Evolutionary conservation across 1,140 invertebrate genomes (phyloP), one percentile per base, ranked within the genome.

Genomic region (Globodera rostochiensis): DNA sequence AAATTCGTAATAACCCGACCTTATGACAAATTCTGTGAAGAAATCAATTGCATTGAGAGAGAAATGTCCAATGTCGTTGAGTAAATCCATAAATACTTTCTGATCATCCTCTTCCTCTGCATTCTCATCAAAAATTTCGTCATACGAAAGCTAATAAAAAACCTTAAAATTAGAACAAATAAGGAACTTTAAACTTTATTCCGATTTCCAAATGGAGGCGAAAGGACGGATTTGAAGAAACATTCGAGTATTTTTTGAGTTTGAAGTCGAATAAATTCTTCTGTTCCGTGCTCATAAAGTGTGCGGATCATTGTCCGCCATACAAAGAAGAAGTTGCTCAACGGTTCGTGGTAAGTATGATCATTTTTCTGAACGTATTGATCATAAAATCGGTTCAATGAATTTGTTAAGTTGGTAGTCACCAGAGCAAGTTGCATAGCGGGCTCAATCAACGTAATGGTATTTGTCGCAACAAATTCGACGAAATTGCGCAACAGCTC

Each of bases 71-170:
- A 77, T 21, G 70, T 81, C 80, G 45, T 13, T 47, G 19, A 81
- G 74, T 19, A 81, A n/a, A 76, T 79, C 74, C 21, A 50, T 49
- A 69, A 77, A 81, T 6, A 79, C 25, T 64, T 74, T 60, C 25
- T 74, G 66, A 45, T 81, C 80, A 47, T 81, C 80, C 25, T 77
- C 50, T 36, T 81, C 80, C 11, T 81, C 80, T 36, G 80, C 80
- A 53, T 81, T 81, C 69, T 81, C 80, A 25, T 81, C 80, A 53
- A 74, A 60, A 69, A 81, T 79, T 67, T 81, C 80, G 25, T 47
- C 25, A 15, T 50, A 25, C 9, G 80, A 74, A 25, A 67, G 45
- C 80, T 81, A 70, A 66, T 81, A 70, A 66, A 1, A 66, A 13
- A 80, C 19, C 21, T 46, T 77, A 8, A 46, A 49, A 25, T 46